A percentile compares a stretch with the other conserved stretches of the same genome.
Evolutionary conservation across 2,797 vertebrate species (phyloP).

Genomic region (Myotis daubentonii): DNA sequence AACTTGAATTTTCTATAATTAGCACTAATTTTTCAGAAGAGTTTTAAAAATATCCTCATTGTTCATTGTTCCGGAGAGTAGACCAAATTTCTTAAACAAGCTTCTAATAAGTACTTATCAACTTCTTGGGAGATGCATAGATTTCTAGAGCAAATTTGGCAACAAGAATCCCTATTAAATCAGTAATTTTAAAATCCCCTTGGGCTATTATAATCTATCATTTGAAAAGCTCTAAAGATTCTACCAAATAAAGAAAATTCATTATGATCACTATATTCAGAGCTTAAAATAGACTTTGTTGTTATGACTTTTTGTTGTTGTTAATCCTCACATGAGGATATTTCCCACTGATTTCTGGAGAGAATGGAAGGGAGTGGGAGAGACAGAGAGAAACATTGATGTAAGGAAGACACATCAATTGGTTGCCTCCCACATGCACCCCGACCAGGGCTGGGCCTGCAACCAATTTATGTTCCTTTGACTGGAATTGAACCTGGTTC

Average conservation of each 20-base stretch:
- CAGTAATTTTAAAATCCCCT: slow-evolving; percentile 60
- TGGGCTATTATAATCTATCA: background rate
- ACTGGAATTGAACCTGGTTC: too few species aligned
- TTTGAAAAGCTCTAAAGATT: slow-evolving; percentile 31
- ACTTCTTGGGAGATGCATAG: slow-evolving; percentile 24
- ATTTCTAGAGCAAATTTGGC: slow-evolving; percentile 45
- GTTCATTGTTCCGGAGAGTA: slow-evolving; percentile 30
- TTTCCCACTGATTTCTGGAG: too few species aligned
- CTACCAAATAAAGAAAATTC: slow-evolving; percentile 25
- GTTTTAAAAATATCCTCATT: slow-evolving; percentile 62
- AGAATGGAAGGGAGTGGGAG: too few species aligned
- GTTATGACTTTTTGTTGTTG: background rate
- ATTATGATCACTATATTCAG: slow-evolving; percentile 37
- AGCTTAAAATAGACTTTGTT: slow-evolving; percentile 32
- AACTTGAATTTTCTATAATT: slow-evolving; percentile 66
- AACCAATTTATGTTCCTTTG: too few species aligned
- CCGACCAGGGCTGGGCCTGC: too few species aligned
- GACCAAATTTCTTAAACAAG: slow-evolving; percentile 56
- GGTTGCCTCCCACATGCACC: too few species aligned
- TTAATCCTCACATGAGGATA: too few species aligned
- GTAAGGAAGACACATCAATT: too few species aligned
- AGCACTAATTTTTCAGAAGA: slow-evolving; percentile 55
- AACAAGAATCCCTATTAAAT: slow-evolving; percentile 49
- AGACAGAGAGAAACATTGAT: too few species aligned
- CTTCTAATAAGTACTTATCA: slow-evolving; percentile 61